Evolutionary conservation across 2,113 vertebrate species (phyloP), one percentile per base, ranked within the genome.

Genomic region (Carassius carassius): DNA sequence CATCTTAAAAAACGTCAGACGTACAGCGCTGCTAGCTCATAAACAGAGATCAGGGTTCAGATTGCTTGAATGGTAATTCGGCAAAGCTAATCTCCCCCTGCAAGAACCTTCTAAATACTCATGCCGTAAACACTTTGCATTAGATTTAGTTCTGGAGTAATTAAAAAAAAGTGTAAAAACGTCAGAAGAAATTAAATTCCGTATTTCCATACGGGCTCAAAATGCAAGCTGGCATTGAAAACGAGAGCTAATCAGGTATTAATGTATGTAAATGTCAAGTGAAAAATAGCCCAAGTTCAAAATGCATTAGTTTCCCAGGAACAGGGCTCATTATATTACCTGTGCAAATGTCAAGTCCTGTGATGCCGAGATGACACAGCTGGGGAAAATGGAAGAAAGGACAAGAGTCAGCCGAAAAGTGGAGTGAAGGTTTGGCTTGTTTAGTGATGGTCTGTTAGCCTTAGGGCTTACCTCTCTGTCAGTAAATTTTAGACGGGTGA

Each of bases 341-440:
- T 88, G 89, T 83, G 87, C 87, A 92, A 93, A 94, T 94, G 91
- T 92, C 90, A 92, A 86, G 86, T 87, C 86, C 73, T 85, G 79
- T 82, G 83, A 92, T 83, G 80, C 87, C 85, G 84, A 58, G 44
- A 84, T 78, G 5, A 11, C 82, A 58, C 44, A 51, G 73, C 73
- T 83, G 86, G 70, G 85, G 67, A 23, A 44, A 79, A 90, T 81
- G 76, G 56, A 47, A 77, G 75, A 80, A 77, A 84, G 79, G 78
- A 82, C 32, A 79, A 69, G 62, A 84, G 65, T 86, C 81, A 81
- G 72, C 41, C 21, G 4, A 23, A 88, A 77, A 67, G 3, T 10
- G 10, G 13, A 23, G n/a, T 84, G 69, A 84, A 80, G 80, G n/a
- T 74, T 60, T 37, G 35, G 78, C 44, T 84, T 80, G 49, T 77